These are phyloP conservation scores for Phoebastria nigripes DNA, from an alignment of 2,797 vertebrate species.

Conservation along the genomic window DNA sequence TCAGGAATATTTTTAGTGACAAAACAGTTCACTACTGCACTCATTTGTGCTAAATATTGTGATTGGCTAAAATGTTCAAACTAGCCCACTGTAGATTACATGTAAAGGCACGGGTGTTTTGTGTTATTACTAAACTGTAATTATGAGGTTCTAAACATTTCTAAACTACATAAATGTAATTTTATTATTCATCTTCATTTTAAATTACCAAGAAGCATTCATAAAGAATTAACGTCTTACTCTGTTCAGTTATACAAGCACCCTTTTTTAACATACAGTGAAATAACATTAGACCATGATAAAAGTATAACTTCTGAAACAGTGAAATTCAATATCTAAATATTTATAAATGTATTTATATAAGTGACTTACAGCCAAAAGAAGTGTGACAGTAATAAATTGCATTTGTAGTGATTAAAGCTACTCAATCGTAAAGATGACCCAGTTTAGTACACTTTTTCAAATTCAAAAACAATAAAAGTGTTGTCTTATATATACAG, in stretches of 20 bases:
- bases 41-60: neutral
- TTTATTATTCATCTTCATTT: neutral
- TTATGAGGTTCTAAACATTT: neutral
- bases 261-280: neutral
- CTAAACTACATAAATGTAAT: neutral
- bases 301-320: neutral
- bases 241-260: neutral
- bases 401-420: neutral
- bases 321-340: neutral
- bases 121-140: neutral
- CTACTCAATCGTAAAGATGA: neutral
- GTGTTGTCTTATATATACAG: neutral
- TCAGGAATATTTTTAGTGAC: neutral
- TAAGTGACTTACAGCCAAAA: neutral
- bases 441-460: neutral
- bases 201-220: neutral
- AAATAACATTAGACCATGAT: neutral
- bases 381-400: neutral
- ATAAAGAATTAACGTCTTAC: neutral
- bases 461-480: constrained; percentile 6
- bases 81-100: neutral
- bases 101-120: neutral
- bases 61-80: neutral
- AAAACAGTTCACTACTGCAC: neutral
- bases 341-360: neutral